phyloP scores from a whole-genome alignment of 2,888 invertebrate species.

The Morpho achilles region DNA sequence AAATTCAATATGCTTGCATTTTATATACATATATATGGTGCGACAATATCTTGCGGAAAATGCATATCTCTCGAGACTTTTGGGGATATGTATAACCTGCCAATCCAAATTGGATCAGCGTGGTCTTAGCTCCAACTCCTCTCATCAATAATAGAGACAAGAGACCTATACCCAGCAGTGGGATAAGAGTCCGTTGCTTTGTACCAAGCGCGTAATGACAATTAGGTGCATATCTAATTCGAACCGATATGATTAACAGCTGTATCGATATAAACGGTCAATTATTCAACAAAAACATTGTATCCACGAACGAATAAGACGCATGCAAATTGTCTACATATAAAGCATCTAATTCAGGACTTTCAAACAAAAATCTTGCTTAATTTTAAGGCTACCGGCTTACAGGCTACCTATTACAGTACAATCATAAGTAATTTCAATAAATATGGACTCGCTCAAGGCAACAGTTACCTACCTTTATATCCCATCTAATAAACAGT shows the following conservation, averaged over 20 bases:
- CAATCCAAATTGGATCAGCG: too few relatives aligned
- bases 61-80: too few relatives aligned
- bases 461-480: slow-evolving; percentile 64
- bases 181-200: too few relatives aligned
- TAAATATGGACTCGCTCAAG: slow-evolving; percentile 63
- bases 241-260: neutral
- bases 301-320: slow-evolving; percentile 9
- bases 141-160: too few relatives aligned
- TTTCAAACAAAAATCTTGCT: slow-evolving; percentile 60
- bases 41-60: too few relatives aligned
- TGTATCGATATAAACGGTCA: neutral
- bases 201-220: too few relatives aligned
- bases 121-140: too few relatives aligned
- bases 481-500: slow-evolving; percentile 73
- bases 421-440: slow-evolving; percentile 79
- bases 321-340: slow-evolving; percentile 38
- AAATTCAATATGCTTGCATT: too few relatives aligned
- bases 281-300: slow-evolving; percentile 12
- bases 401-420: slow-evolving; percentile 62
- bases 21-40: too few relatives aligned
- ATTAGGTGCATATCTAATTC: neutral
- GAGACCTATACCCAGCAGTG: too few relatives aligned
- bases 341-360: slow-evolving; percentile 65
- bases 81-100: too few relatives aligned
- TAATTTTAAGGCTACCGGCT: slow-evolving; percentile 68